Conservation (phyloP, 2,797 vertebrate species). For the Phalloptychus januarius region DNA sequence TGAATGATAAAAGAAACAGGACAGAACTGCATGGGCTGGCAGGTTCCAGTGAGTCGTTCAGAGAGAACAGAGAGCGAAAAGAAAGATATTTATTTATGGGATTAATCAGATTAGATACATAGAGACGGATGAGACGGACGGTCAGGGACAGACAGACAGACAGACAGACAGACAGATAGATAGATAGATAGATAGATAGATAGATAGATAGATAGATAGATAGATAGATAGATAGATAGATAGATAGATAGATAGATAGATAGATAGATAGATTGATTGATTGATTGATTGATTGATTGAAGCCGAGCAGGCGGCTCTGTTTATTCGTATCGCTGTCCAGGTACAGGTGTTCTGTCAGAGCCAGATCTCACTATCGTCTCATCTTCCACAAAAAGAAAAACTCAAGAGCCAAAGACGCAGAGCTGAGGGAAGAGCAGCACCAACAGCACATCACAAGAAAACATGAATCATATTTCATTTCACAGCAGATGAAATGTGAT, state of each 20-base stretch:
- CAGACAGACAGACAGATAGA: not conserved
- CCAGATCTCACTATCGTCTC: conserved; percentile 39
- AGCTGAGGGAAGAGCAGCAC: conserved; percentile 17
- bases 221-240: not conserved
- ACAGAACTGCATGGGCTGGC: conserved; percentile 30
- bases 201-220: too few species aligned
- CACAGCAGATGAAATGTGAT: conserved; percentile 28
- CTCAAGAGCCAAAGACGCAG: conserved; percentile 26
- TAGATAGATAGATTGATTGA: conserved; percentile 28
- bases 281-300: conserved; percentile 20
- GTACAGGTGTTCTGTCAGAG: conserved; percentile 47
- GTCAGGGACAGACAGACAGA: conserved; percentile 5
- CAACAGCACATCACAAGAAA: conserved; percentile 15
- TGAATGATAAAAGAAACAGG: conserved; percentile 58
- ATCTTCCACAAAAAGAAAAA: conserved; percentile 36
- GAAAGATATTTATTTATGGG: conserved; percentile 36
- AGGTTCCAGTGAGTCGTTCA: conserved; percentile 39
- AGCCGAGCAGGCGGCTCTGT: not conserved
- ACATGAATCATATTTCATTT: conserved; percentile 13
- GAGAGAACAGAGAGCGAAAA: conserved; percentile 35
- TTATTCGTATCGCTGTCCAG: conserved; percentile 35
- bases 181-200: too few species aligned
- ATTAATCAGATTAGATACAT: conserved; percentile 10
- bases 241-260: conserved; percentile 14
- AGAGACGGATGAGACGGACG: not conserved